These are phyloP conservation scores for Eulimnadia texana DNA, from an alignment of 1,140 invertebrate genomes.

Conservation along the genomic window DNA sequence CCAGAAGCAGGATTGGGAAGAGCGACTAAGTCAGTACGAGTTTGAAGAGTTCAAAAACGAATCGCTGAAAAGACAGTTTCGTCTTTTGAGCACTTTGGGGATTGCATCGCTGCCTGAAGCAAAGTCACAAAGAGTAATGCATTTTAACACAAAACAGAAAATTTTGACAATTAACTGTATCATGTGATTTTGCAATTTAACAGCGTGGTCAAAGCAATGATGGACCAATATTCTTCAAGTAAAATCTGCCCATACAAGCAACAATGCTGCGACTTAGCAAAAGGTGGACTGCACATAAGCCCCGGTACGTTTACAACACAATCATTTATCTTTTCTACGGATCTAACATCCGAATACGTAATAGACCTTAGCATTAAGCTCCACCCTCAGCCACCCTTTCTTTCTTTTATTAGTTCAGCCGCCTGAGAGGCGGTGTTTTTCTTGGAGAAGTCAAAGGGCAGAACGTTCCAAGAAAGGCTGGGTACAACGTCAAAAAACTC, in stretches of 20 bases:
- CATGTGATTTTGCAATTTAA: slow-evolving; percentile 26
- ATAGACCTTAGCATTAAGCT: no score
- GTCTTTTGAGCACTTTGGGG: slow-evolving; percentile 62
- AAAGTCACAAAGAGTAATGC: neutral
- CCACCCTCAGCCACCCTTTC: no score
- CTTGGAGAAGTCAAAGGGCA: no score
- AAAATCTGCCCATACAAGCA: slow-evolving; percentile 39
- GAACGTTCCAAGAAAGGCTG: no score
- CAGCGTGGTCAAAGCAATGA: slow-evolving; percentile 36
- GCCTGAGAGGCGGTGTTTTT: no score
- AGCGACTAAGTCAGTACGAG: slow-evolving; percentile 47
- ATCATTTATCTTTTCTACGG: neutral
- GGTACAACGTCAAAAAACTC: no score
- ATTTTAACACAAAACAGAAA: no score
- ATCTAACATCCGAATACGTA: no score
- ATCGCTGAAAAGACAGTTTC: slow-evolving; percentile 53
- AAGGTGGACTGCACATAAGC: slow-evolving; percentile 47
- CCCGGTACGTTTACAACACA: slow-evolving; percentile 38
- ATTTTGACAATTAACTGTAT: no score
- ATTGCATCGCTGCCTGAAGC: slow-evolving; percentile 63
- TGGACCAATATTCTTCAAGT: slow-evolving; percentile 27
- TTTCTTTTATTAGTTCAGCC: no score
- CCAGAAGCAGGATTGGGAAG: slow-evolving; percentile 31
- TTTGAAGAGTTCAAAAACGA: slow-evolving; percentile 49
- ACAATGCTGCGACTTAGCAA: slow-evolving; percentile 39